Conservation (phyloP, 2,113 vertebrate species). For the Chelonoidis abingdonii region DNA sequence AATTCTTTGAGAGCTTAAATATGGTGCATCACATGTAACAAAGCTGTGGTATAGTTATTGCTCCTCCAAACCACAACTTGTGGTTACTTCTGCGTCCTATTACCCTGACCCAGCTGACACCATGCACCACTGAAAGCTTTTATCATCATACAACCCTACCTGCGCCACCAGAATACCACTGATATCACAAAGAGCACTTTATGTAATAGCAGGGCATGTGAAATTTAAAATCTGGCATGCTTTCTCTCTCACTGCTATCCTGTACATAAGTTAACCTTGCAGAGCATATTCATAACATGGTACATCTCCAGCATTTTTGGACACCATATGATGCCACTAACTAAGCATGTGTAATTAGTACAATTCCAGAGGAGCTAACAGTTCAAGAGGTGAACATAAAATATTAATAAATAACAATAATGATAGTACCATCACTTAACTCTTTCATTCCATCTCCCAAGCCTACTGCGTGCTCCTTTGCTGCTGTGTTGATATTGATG, state of each 20-base stretch:
- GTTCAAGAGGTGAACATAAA: not conserved
- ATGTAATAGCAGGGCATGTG: not conserved
- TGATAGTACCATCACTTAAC: not conserved
- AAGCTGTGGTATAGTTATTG: not conserved
- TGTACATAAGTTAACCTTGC: slow-evolving; percentile 14
- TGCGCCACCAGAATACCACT: slow-evolving; percentile 28
- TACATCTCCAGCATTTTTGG: not conserved
- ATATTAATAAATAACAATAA: not conserved
- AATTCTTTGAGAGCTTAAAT: slow-evolving; percentile 20
- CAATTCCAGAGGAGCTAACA: not conserved
- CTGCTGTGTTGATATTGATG: not conserved
- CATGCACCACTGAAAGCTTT: not conserved
- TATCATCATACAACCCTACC: slow-evolving; percentile 30
- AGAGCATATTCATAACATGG: not conserved
- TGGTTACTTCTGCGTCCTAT: not conserved
- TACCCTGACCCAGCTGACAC: slow-evolving; percentile 47
- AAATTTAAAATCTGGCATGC: slow-evolving; percentile 36
- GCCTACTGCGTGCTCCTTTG: fast-evolving
- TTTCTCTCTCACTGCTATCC: slow-evolving; percentile 16
- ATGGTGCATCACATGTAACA: not conserved
- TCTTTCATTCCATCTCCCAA: not conserved
- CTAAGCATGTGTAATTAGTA: not conserved
- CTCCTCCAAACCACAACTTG: slow-evolving; percentile 29
- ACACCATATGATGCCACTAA: not conserved
- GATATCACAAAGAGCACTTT: not conserved